Evolutionary conservation across 2,113 vertebrate genomes (phyloP).

Genomic region (Willisornis vidua): DNA sequence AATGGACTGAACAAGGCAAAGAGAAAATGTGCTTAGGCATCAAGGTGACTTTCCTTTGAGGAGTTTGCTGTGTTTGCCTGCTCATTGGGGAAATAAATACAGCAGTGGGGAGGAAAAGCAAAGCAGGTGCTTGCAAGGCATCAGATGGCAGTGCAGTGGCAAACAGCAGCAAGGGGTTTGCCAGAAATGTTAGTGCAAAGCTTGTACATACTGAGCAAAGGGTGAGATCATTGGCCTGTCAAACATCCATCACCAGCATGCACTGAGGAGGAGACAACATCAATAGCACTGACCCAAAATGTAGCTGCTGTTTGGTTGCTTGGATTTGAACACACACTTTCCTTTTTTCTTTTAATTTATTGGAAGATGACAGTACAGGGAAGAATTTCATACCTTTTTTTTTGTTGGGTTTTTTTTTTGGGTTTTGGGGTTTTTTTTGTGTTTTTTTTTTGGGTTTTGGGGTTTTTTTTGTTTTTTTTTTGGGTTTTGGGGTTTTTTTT

Average conservation of each 20-base stretch:
- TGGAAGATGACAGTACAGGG: background rate
- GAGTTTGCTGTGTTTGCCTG: background rate
- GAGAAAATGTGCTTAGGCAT: background rate
- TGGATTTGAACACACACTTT: background rate
- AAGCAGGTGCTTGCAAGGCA: background rate
- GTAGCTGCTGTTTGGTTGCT: background rate
- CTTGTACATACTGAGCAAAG: background rate
- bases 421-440: too few species aligned
- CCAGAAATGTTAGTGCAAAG: background rate
- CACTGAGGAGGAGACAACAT: background rate
- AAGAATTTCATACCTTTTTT: background rate
- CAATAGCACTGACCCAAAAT: background rate
- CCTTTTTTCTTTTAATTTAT: background rate
- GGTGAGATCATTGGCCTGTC: background rate
- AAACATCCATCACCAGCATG: background rate
- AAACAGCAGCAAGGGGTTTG: background rate
- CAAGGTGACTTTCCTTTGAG: background rate
- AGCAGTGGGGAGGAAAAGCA: background rate
- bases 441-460: too few species aligned
- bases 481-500: too few species aligned
- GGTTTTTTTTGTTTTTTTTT: too few species aligned
- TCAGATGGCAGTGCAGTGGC: background rate
- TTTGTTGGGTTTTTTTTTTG: too few species aligned
- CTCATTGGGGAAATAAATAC: background rate
- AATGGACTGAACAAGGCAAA: background rate